Base-by-base conservation (phyloP, 2,113 vertebrate genomes). In the Menidia beryllina region DNA sequence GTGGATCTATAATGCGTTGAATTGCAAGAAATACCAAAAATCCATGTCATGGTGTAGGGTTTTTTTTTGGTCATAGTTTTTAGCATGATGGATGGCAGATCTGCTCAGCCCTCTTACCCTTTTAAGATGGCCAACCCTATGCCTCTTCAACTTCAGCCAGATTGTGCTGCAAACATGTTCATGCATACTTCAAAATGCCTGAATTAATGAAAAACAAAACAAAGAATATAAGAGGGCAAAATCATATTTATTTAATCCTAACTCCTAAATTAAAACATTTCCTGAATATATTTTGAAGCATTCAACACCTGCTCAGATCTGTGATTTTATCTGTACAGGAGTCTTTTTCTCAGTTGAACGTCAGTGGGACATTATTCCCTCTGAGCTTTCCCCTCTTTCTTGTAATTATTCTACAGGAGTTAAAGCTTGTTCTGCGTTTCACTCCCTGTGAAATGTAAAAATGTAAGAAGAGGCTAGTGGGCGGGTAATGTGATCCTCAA, bases 401-500 rank as follows among this genome's bases (percentile, higher is more conserved):
- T 36, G 19, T 20, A 27, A 30, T 39, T 4, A 27, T 24, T 30
- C 6, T 30, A 45, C 39, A 0, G 69, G 8, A 54, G 25, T 4
- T 7, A 36, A 34, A 34, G 15, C 58, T 54, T 1, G 30, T 26
- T 53, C 48, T 63, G 69, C 43, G 48, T 50, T 56, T 75, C 41
- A 19, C 47, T 72, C 50, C 8, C 45, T 30, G 56, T 27, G 39
- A 82, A 77, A 82, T 68, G 30, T 49, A 39, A 34, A 79, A 59
- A 53, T 36, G 55, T 24, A 25, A 20, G 50, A 38, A n/a, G 19
- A 58, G 51, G 45, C 36, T 21, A 25, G 60, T 3, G 63, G 26
- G 34, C 34, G 17, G 59, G 65, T 70, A 83, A 71, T 39, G 15
- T 20, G 75, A 83, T 73, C 70, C 65, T 62, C 55, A 66, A 70